These are phyloP conservation scores for Cladopsammia gracilis DNA, from an alignment of 64 coral and sea anemone genomes.

Conservation along the genomic window DNA sequence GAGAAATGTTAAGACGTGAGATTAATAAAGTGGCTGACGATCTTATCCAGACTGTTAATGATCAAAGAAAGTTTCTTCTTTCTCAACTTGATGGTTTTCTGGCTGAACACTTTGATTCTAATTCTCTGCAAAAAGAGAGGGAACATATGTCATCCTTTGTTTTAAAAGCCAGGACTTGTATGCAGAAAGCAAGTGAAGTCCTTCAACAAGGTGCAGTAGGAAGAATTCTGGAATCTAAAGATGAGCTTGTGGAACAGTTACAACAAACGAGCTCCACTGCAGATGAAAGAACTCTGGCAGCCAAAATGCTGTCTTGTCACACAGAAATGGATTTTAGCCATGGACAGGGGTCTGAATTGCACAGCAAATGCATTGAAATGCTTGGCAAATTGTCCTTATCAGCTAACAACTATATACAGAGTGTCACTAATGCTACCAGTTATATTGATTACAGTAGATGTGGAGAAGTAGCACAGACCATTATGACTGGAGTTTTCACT, in stretches of 20 bases:
- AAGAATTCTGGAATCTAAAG: slow-evolving; percentile 3
- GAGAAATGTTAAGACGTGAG: background rate
- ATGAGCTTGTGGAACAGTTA: background rate
- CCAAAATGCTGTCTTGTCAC: slow-evolving; percentile 6
- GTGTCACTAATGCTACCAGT: slow-evolving; percentile 6
- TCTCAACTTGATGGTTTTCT: slow-evolving; percentile 25
- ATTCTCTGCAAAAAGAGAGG: slow-evolving; percentile 21
- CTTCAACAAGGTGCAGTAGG: slow-evolving; percentile 6
- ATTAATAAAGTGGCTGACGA: slow-evolving; percentile 33
- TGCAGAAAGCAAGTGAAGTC: slow-evolving; percentile 33
- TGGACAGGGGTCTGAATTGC: background rate
- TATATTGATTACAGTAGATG: slow-evolving; percentile 26
- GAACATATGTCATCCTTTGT: background rate
- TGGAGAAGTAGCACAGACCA: slow-evolving; percentile 32
- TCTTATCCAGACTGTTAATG: background rate
- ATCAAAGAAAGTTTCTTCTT: slow-evolving; percentile 14
- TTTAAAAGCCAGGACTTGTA: background rate
- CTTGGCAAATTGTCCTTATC: slow-evolving; percentile 21
- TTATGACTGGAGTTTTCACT: slow-evolving; percentile 16
- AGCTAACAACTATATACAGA: background rate
- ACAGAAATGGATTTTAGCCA: slow-evolving; percentile 17
- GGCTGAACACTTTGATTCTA: slow-evolving; percentile 14
- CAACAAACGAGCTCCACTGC: slow-evolving; percentile 2
- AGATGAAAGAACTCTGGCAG: slow-evolving; percentile 18
- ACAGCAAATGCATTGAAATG: slow-evolving; percentile 1